Evolutionary conservation across 2,888 invertebrate genomes (phyloP), one percentile per base, ranked within the genome.

Genomic region (Clistopyga incitator): DNA sequence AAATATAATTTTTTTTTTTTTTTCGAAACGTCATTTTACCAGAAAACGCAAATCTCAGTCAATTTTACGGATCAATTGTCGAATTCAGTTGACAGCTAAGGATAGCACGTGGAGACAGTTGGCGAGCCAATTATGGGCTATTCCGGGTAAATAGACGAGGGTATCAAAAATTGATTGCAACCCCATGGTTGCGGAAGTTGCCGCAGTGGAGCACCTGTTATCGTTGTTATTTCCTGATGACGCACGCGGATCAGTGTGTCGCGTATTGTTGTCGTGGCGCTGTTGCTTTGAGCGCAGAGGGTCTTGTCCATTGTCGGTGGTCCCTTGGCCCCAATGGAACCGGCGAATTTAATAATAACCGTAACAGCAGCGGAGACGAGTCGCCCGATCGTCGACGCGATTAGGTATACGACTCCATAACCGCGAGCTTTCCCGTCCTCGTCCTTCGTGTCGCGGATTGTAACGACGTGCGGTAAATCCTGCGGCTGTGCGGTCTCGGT

Each of bases 351-450:
- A 6, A 45, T 29, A 45, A 29, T 47, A 23, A 72, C 6, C 0
- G 38, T 29, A 18, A 18, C 47, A 45, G 18, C 1, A 23, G 15
- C 8, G 20, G 59, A 18, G 45, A 6, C 18, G 18, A 20, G 23
- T 15, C 71, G 56, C 52, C 20, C 34, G 70, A 70, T 34, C 38
- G 25, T 29, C 50, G 68, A 52, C 38, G 64, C 61, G 38, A 78
- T 78, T 70, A 77, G 29, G 29, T 56, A 25, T 68, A 68, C 67
- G 77, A 68, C 77, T 50, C n/a, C n/a, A 42, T 68, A 13, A 13
- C 65, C 29, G 42, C 13, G 29, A 10, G 11, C 13, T 52, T 20
- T 64, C 23, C 38, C 10, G 10, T 38, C 23, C 52, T 13, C 15
- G 18, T 29, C 6, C 45, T 13, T 29, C 25, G 25, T 56, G 29